Percentiles rank a stretch among this genome's conserved stretches.
phyloP scores from a whole-genome alignment of 2,888 invertebrate genomes.

The Nemotelus nigrinus region DNA sequence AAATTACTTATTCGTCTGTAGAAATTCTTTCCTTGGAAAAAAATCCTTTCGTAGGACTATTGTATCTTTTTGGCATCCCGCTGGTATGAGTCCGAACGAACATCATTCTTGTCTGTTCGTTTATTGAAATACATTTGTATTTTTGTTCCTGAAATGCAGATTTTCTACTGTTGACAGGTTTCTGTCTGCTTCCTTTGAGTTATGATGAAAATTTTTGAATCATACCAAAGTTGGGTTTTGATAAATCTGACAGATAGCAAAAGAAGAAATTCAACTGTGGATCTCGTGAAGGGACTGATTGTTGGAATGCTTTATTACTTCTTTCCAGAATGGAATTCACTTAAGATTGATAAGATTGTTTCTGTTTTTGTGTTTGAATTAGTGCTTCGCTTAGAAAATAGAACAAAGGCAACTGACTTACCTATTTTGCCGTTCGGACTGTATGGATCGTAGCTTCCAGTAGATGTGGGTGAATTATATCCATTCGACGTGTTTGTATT shows the following conservation, averaged over 20 bases:
- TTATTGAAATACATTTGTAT: conserved; percentile 1
- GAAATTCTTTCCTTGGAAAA: too few relatives aligned
- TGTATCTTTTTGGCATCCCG: background rate
- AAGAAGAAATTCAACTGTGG: background rate
- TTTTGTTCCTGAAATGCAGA: background rate
- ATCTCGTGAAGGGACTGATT: background rate
- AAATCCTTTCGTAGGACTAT: too few relatives aligned
- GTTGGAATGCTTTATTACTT: background rate
- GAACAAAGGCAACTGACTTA: conserved; percentile 64
- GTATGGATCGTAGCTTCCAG: conserved; percentile 89
- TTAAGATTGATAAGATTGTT: too few relatives aligned
- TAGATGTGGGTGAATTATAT: conserved; percentile 86
- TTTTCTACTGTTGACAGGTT: conserved; percentile 28
- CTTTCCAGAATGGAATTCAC: too few relatives aligned
- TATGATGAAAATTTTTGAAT: background rate
- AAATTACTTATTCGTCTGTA: too few relatives aligned
- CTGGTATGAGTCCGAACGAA: background rate
- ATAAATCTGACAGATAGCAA: background rate
- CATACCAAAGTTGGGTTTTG: background rate
- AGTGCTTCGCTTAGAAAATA: too few relatives aligned
- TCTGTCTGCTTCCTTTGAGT: conserved; percentile 14
- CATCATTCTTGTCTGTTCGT: background rate
- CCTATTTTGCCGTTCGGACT: conserved; percentile 91
- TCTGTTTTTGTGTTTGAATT: too few relatives aligned
- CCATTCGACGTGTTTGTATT: conserved; percentile 70